phyloP scores from a whole-genome alignment of 2,888 invertebrate genomes.

The Synanthedon tipuliformis region DNA sequence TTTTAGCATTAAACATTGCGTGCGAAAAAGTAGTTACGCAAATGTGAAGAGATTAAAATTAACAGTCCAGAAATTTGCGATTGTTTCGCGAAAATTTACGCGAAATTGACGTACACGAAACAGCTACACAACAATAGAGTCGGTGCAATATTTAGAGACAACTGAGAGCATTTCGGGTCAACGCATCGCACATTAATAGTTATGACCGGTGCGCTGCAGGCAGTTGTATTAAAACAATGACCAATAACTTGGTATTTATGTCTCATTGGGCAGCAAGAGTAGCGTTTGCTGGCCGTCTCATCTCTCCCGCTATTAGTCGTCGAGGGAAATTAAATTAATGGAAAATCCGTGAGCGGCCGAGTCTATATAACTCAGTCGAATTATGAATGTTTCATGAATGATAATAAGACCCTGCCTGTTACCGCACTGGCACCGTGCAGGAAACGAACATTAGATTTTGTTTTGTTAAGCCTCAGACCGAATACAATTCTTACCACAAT shows the following conservation, averaged over 20 bases:
- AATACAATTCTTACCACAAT: too few relatives aligned
- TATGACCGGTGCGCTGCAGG: slow-evolving; percentile 27
- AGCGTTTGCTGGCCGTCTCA: slow-evolving; percentile 23
- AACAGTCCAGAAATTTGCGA: neutral
- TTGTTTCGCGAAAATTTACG: neutral
- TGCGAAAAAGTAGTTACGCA: too few relatives aligned
- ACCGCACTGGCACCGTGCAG: neutral
- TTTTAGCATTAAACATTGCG: too few relatives aligned
- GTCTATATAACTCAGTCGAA: neutral
- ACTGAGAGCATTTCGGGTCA: slow-evolving; percentile 34
- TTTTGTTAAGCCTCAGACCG: slow-evolving; percentile 11
- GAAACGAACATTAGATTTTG: slow-evolving; percentile 15
- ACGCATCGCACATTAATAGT: slow-evolving; percentile 48
- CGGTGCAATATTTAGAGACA: slow-evolving; percentile 19
- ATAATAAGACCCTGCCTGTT: neutral
- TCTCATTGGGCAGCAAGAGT: slow-evolving; percentile 37
- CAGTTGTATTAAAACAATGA: slow-evolving; percentile 59
- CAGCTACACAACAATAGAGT: slow-evolving; percentile 12
- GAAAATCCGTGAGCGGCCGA: slow-evolving; percentile 5
- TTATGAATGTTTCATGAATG: neutral
- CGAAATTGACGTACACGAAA: neutral
- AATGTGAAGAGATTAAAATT: too few relatives aligned
- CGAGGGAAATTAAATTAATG: slow-evolving; percentile 12
- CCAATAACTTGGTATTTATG: slow-evolving; percentile 58
- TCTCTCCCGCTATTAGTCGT: slow-evolving; percentile 20